A percentile compares a stretch with the other conserved stretches of the same genome.
phyloP scores from a whole-genome alignment of 1,140 invertebrate genomes.

The Drosophila virilis region DNA sequence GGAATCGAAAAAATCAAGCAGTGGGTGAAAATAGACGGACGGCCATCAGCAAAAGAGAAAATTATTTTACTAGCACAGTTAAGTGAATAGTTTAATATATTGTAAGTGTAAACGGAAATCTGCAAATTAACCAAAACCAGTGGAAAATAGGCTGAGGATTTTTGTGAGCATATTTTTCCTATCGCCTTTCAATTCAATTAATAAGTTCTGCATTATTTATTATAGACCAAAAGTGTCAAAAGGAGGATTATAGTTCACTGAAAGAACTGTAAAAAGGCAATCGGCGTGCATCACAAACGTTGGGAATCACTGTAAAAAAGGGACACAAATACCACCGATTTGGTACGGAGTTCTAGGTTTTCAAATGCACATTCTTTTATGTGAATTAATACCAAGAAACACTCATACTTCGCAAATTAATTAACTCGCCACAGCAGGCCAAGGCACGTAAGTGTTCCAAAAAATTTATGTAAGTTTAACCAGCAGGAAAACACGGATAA shows the following conservation, averaged over 20 bases:
- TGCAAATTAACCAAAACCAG: background rate
- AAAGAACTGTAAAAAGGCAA: constrained; percentile 7
- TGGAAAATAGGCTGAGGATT: constrained; percentile 15
- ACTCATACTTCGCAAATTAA: constrained; percentile 7
- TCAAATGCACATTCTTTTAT: background rate
- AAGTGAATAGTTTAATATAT: constrained; percentile 11
- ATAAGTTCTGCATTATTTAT: background rate
- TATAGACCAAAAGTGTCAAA: constrained; percentile 11
- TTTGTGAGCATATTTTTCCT: constrained; percentile 1
- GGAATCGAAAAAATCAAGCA: constrained; percentile 58
- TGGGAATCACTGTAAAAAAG: constrained; percentile 4
- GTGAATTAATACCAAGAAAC: background rate
- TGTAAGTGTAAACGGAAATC: background rate
- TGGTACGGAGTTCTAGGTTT: constrained; percentile 4
- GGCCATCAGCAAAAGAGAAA: constrained; percentile 17
- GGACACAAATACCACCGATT: constrained; percentile 14
- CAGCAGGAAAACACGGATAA: background rate
- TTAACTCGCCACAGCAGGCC: background rate
- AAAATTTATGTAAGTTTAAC: constrained; percentile 2
- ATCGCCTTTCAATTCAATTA: background rate
- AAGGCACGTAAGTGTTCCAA: constrained; percentile 9
- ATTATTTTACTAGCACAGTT: constrained; percentile 9
- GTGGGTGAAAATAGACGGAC: constrained; percentile 29
- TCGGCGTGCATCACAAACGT: background rate
- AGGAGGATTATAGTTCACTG: constrained; percentile 4